These are phyloP conservation scores for Protaetia brevitarsis DNA, from an alignment of 1,140 invertebrate genomes.

Conservation along the genomic window DNA sequence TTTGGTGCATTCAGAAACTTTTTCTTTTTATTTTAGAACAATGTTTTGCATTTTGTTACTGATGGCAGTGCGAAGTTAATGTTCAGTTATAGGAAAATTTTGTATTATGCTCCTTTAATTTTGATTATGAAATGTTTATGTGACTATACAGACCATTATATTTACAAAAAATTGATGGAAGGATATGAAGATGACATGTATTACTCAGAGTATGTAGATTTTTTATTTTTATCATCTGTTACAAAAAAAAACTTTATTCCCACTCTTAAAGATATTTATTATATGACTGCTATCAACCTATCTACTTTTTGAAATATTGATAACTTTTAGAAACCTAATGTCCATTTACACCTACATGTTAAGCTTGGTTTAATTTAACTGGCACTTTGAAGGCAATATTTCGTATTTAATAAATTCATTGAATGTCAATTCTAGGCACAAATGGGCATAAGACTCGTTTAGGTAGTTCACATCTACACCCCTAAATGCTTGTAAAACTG, in stretches of 20 bases:
- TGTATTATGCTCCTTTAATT: slow-evolving; percentile 84
- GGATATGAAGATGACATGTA: slow-evolving; percentile 81
- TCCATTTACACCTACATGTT: no score
- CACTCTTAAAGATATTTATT: neutral
- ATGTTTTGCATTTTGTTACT: slow-evolving; percentile 86
- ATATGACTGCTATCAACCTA: neutral
- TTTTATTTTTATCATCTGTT: slow-evolving; percentile 25
- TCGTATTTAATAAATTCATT: no score
- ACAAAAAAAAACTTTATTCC: no score
- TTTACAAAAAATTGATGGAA: slow-evolving; percentile 72
- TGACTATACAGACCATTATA: slow-evolving; percentile 77
- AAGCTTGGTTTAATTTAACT: no score
- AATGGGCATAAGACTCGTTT: no score
- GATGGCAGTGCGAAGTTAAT: slow-evolving; percentile 85
- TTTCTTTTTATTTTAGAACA: slow-evolving; percentile 62
- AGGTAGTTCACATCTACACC: no score
- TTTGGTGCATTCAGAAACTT: slow-evolving; percentile 26
- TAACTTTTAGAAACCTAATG: no score
- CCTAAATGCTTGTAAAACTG: no score
- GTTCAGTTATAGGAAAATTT: slow-evolving; percentile 72
- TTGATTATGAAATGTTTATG: slow-evolving; percentile 84
- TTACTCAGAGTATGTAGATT: slow-evolving; percentile 65
- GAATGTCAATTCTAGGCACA: no score
- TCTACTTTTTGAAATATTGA: no score
- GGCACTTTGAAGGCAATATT: no score